These are phyloP conservation scores for Eledona agricola DNA, from an alignment of 2,888 invertebrate species.

Conservation along the genomic window DNA sequence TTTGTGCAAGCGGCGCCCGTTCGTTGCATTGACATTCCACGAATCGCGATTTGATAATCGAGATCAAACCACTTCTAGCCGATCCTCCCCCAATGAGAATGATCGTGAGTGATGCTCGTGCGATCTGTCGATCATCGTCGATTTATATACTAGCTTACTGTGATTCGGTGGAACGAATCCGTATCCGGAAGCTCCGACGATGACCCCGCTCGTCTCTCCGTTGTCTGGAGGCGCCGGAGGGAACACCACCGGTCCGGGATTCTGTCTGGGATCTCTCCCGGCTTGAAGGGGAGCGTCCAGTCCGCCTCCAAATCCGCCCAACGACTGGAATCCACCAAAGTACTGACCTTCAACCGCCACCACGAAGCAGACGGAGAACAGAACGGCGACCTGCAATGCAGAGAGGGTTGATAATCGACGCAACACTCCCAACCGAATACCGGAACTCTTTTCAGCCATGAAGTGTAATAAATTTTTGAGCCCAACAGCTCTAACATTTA, in stretches of 20 bases:
- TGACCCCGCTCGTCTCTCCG: conserved; percentile 78
- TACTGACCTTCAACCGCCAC: conserved; percentile 59
- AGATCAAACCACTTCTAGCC: too few species aligned
- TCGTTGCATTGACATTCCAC: conserved; percentile 7
- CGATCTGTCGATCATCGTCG: too few species aligned
- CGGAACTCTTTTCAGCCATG: conserved; percentile 25
- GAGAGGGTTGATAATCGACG: conserved; percentile 9
- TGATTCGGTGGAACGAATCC: conserved; percentile 80
- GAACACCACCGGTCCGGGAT: conserved; percentile 83
- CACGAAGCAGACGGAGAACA: conserved; percentile 45
- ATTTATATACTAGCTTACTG: too few species aligned
- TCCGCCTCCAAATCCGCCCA: conserved; percentile 62
- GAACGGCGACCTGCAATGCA: conserved; percentile 15
- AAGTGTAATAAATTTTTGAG: conserved; percentile 10
- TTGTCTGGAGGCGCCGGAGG: conserved; percentile 74
- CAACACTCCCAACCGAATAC: conserved; percentile 23
- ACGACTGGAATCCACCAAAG: conserved; percentile 61
- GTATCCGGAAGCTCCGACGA: conserved; percentile 84
- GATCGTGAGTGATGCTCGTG: too few species aligned
- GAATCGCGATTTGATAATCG: conserved; percentile 1
- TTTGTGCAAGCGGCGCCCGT: conserved; percentile 5
- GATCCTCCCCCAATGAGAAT: too few species aligned
- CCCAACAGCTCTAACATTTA: conserved; percentile 19
- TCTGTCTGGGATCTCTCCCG: conserved; percentile 68
- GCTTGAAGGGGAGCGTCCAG: conserved; percentile 63